Percentiles rank a stretch among this genome's conserved stretches.
Conservation (phyloP, 2,888 invertebrate species). For the Watsonalla binaria region DNA sequence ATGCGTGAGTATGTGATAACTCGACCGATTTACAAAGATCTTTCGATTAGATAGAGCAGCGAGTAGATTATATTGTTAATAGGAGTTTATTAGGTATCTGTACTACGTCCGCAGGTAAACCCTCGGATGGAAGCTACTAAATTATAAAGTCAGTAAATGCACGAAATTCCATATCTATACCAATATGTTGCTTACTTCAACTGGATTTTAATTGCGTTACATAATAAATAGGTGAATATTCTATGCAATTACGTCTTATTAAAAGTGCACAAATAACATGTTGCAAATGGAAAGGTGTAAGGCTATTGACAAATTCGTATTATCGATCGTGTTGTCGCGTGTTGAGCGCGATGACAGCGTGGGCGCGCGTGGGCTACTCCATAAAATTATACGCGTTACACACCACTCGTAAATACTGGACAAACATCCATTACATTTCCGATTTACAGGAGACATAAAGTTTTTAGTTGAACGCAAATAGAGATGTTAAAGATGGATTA, state of each 20-base stretch:
- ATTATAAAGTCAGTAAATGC: too few relatives aligned
- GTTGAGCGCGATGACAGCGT: slow-evolving; percentile 9
- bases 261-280: not conserved
- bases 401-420: slow-evolving; percentile 41
- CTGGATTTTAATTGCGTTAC: not conserved
- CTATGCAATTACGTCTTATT: not conserved
- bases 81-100: too few relatives aligned
- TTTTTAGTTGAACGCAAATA: slow-evolving; percentile 30
- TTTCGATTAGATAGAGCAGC: too few relatives aligned
- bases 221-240: not conserved
- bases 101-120: too few relatives aligned
- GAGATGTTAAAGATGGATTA: slow-evolving; percentile 37
- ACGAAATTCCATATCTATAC: too few relatives aligned
- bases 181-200: too few relatives aligned
- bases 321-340: not conserved
- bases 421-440: slow-evolving; percentile 46
- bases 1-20: too few relatives aligned
- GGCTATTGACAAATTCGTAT: slow-evolving; percentile 3
- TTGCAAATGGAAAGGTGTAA: not conserved
- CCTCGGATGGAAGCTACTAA: too few relatives aligned
- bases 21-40: too few relatives aligned
- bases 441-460: slow-evolving; percentile 20
- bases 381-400: slow-evolving; percentile 42
- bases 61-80: too few relatives aligned
- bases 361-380: slow-evolving; percentile 27